Percentiles rank a stretch among this genome's conserved stretches.
Evolutionary conservation across 2,797 vertebrate genomes (phyloP).

Genomic region (Macrochelys suwanniensis): DNA sequence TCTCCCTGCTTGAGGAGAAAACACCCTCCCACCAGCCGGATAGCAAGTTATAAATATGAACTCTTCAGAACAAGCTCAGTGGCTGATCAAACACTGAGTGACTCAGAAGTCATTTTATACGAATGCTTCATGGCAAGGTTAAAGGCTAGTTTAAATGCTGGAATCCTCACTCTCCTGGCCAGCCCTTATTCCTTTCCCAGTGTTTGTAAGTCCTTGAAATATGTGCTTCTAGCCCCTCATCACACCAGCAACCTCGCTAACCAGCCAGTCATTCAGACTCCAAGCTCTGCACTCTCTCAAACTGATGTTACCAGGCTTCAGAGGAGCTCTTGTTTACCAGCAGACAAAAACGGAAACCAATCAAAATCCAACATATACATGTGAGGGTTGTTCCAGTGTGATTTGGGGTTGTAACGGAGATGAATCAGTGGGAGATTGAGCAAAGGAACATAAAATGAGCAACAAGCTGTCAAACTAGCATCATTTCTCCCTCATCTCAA

Average conservation of each 20-base stretch:
- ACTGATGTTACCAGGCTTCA: slow-evolving; percentile 17
- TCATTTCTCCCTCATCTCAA: slow-evolving; percentile 74
- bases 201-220: slow-evolving; percentile 15
- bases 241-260: neutral
- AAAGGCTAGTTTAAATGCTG: neutral
- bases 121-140: neutral
- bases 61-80: neutral
- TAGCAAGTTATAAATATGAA: neutral
- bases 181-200: slow-evolving; percentile 9
- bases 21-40: neutral
- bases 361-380: slow-evolving; percentile 35
- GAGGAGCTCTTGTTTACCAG: slow-evolving; percentile 55
- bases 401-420: slow-evolving; percentile 55
- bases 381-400: slow-evolving; percentile 48
- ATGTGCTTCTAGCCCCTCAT: neutral
- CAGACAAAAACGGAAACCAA: slow-evolving; percentile 21
- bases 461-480: slow-evolving; percentile 73
- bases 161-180: neutral
- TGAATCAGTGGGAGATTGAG: slow-evolving; percentile 34
- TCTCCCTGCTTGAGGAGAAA: neutral
- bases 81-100: neutral
- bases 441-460: slow-evolving; percentile 62
- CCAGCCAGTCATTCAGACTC: neutral
- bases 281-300: slow-evolving; percentile 24
- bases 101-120: neutral